These are phyloP conservation scores for Drosophila ironensis DNA, from an alignment of 1,140 invertebrate species.

Conservation along the genomic window DNA sequence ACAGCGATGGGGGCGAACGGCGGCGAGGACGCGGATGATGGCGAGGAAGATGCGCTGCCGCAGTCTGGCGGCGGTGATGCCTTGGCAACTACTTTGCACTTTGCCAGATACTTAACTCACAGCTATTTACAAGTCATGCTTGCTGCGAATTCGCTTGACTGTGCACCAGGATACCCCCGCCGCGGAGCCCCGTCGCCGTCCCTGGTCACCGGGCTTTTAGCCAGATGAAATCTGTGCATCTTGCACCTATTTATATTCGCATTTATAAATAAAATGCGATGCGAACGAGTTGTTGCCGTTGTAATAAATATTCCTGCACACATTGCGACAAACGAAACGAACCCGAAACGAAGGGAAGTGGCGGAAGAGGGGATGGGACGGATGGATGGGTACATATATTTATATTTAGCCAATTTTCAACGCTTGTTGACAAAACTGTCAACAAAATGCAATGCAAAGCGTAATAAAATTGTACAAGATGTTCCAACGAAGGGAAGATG, in stretches of 20 bases:
- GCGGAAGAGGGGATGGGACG: neutral
- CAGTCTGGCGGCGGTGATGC: conserved; percentile 39
- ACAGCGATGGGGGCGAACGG: neutral
- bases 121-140: conserved; percentile 82
- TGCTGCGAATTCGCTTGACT: conserved; percentile 79
- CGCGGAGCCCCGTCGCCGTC: neutral
- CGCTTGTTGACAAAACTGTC: conserved; percentile 82
- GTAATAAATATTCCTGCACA: conserved; percentile 75
- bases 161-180: conserved; percentile 39
- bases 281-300: conserved; percentile 75
- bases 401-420: conserved; percentile 82
- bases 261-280: conserved; percentile 75
- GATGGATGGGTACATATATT: conserved; percentile 63
- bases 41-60: conserved; percentile 15
- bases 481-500: conserved; percentile 17
- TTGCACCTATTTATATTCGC: conserved; percentile 75
- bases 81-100: conserved; percentile 80
- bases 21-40: conserved; percentile 8
- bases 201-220: neutral
- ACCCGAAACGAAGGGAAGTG: neutral
- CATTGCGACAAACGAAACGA: conserved; percentile 45
- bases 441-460: conserved; percentile 80
- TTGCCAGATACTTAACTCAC: conserved; percentile 81
- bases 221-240: conserved; percentile 71
- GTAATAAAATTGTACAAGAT: conserved; percentile 78